Conservation (phyloP, 1,140 invertebrate species). For the Mizuhopecten yessoensis region DNA sequence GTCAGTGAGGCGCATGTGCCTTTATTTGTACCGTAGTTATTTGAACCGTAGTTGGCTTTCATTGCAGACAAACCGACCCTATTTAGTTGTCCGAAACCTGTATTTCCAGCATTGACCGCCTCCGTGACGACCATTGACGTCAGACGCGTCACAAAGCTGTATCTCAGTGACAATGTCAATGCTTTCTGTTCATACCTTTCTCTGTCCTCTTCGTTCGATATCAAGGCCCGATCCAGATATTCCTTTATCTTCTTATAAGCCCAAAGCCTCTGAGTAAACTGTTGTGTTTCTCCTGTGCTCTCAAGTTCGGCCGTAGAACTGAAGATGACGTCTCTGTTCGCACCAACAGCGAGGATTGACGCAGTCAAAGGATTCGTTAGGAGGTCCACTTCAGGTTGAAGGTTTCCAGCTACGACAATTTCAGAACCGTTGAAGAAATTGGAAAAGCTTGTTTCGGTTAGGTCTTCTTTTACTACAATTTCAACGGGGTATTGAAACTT, state of each 20-base stretch:
- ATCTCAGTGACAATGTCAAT: constrained; percentile 62
- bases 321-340: not conserved
- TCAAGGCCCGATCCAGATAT: constrained; percentile 41
- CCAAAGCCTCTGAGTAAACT: constrained; percentile 53
- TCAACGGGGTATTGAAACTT: constrained; percentile 86
- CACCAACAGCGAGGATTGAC: not conserved
- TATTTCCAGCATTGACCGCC: not conserved
- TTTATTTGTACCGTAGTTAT: no score
- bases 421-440: constrained; percentile 68
- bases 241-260: constrained; percentile 63
- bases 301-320: not conserved
- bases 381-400: constrained; percentile 8
- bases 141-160: constrained; percentile 70
- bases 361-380: not conserved
- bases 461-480: constrained; percentile 73
- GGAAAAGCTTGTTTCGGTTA: constrained; percentile 61
- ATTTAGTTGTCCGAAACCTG: no score
- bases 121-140: constrained; percentile 68
- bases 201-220: constrained; percentile 10
- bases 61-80: no score
- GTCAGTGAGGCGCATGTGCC: no score
- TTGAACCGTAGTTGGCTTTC: no score
- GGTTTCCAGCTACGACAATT: constrained; percentile 63
- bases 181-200: constrained; percentile 44
- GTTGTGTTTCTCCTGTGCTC: not conserved